These are phyloP conservation scores for Tetragonula carbonaria DNA, from an alignment of 2,888 invertebrate genomes.

Conservation along the genomic window DNA sequence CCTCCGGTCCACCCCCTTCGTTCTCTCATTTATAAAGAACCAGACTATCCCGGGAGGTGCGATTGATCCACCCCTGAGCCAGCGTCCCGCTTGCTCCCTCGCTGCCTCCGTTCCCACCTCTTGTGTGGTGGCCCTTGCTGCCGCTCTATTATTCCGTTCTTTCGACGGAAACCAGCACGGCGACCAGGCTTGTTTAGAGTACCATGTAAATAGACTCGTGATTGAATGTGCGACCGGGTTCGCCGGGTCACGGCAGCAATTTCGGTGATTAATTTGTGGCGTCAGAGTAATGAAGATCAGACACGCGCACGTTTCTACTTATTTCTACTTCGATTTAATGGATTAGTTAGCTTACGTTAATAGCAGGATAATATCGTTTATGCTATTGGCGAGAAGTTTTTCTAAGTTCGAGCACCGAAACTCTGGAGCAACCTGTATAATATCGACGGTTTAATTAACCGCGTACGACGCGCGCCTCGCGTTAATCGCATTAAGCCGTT, in stretches of 20 bases:
- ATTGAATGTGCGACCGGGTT: not conserved
- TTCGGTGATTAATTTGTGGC: not conserved
- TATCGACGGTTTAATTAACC: not conserved
- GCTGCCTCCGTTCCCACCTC: conserved; percentile 1
- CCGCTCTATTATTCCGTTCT: conserved; percentile 33
- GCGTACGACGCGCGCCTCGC: not conserved
- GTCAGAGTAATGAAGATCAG: not conserved
- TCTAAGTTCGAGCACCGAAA: too few relatives aligned
- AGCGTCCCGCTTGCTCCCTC: conserved; percentile 15
- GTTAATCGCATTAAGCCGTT: not conserved
- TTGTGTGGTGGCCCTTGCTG: not conserved
- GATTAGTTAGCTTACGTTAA: too few relatives aligned
- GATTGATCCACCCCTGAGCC: conserved; percentile 78
- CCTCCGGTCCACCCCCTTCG: conserved; percentile 61
- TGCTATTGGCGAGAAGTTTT: too few relatives aligned
- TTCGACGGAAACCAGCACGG: conserved; percentile 4
- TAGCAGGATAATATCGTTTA: too few relatives aligned
- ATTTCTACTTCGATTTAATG: too few relatives aligned
- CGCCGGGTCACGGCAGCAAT: not conserved
- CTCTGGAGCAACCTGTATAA: not conserved
- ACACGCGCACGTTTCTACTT: too few relatives aligned
- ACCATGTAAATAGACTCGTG: not conserved
- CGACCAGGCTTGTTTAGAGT: conserved; percentile 4
- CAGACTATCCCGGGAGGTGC: conserved; percentile 72
- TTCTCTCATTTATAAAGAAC: conserved; percentile 83